Evolutionary conservation across 2,797 vertebrate genomes (phyloP).

Genomic region (Platyrinchus mystaceus): DNA sequence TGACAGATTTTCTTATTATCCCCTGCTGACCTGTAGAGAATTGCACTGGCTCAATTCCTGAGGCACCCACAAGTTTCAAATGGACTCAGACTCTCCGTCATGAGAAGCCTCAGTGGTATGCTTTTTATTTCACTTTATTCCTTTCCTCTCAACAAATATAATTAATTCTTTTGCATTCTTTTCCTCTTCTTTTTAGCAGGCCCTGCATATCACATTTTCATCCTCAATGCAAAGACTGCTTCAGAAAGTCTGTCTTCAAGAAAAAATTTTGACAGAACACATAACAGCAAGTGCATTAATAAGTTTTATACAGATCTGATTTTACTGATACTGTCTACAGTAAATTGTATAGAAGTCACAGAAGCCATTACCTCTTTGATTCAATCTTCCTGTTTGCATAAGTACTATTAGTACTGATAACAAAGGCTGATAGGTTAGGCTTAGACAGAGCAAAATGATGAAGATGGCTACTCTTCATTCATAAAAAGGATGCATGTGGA

Average conservation of each 20-base stretch:
- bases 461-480: neutral
- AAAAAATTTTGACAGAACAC: neutral
- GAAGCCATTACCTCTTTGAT: neutral
- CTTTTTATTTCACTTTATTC: conserved; percentile 45
- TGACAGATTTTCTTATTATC: conserved; percentile 54
- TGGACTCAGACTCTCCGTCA: conserved; percentile 32
- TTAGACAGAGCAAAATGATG: neutral
- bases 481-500: neutral
- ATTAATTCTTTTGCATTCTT: neutral
- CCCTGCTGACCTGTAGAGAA: conserved; percentile 31
- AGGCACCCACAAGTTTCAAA: conserved; percentile 36
- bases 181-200: conserved; percentile 10
- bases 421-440: neutral
- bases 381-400: neutral
- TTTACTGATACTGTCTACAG: neutral
- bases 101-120: neutral
- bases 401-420: neutral
- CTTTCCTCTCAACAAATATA: neutral
- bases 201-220: neutral
- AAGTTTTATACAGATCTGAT: neutral
- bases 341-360: neutral
- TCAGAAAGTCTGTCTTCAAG: conserved; percentile 14
- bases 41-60: conserved; percentile 40
- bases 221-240: neutral
- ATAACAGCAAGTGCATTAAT: neutral